Evolutionary conservation across 2,797 vertebrate species (phyloP).

Genomic region (Galago senegalensis): DNA sequence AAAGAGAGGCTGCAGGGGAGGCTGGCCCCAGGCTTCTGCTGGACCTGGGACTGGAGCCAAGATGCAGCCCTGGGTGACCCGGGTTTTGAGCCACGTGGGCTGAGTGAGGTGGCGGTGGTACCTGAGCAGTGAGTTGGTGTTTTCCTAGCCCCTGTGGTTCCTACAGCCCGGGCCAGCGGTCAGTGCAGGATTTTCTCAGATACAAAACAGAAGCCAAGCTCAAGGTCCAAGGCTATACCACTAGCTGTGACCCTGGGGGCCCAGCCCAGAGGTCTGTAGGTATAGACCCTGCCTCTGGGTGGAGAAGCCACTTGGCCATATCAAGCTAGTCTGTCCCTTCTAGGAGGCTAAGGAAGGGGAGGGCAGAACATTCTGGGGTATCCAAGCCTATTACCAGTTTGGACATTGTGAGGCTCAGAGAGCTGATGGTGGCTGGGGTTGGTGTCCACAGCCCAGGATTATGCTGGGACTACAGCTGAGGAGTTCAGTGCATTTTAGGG

Average conservation of each 20-base stretch:
- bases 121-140: not conserved
- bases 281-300: too few species aligned
- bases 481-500: fast-evolving
- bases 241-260: too few species aligned
- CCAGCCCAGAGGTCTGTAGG: not conserved
- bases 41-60: not conserved
- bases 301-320: not conserved
- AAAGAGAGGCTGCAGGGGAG: fast-evolving
- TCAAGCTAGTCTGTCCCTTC: not conserved
- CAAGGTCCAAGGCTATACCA: not conserved
- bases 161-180: not conserved
- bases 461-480: fast-evolving
- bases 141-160: not conserved
- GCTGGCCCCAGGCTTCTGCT: fast-evolving
- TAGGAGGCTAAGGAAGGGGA: not conserved
- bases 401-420: not conserved
- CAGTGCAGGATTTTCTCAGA: not conserved
- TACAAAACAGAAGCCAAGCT: not conserved
- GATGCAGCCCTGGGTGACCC: not conserved
- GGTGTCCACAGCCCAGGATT: fast-evolving
- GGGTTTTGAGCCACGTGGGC: not conserved
- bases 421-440: fast-evolving
- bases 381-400: not conserved
- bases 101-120: fast-evolving
- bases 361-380: not conserved